These are phyloP conservation scores for Lymantria dispar DNA, from an alignment of 2,888 invertebrate genomes.

Conservation along the genomic window DNA sequence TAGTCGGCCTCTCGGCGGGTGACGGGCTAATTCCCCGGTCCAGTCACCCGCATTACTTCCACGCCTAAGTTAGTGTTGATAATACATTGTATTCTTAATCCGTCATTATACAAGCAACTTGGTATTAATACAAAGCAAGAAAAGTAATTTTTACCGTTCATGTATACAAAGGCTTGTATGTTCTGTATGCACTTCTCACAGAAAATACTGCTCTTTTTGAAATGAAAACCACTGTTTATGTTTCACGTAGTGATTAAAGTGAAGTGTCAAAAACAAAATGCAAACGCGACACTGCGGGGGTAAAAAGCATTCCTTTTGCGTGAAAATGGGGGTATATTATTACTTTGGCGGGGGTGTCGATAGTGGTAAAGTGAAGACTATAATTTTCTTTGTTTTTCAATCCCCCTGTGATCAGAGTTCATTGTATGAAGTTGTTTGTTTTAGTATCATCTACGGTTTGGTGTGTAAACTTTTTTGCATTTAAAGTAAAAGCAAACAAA, in stretches of 20 bases:
- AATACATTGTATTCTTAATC: too few species aligned
- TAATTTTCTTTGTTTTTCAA: conserved; percentile 60
- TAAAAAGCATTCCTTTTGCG: conserved; percentile 41
- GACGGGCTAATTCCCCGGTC: too few species aligned
- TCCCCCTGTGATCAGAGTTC: conserved; percentile 17
- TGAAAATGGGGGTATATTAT: conserved; percentile 49
- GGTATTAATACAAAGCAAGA: conserved; percentile 25
- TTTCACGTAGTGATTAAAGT: conserved; percentile 78
- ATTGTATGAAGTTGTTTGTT: conserved; percentile 27
- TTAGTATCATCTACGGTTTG: conserved; percentile 1
- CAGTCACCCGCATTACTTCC: too few species aligned
- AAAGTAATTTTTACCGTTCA: conserved; percentile 48
- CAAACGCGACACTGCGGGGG: conserved; percentile 28
- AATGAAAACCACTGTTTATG: conserved; percentile 74
- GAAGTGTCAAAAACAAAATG: conserved; percentile 81
- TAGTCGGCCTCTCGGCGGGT: too few species aligned
- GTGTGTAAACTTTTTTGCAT: too few species aligned
- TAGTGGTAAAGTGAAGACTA: conserved; percentile 54
- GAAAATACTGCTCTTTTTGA: conserved; percentile 68
- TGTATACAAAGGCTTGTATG: conserved; percentile 47
- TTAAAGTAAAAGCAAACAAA: too few species aligned
- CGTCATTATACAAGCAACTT: too few species aligned
- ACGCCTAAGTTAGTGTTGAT: too few species aligned
- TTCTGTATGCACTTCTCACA: conserved; percentile 51
- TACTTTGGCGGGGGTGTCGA: conserved; percentile 64